A percentile compares a stretch with the other conserved stretches of the same genome.
phyloP scores from a whole-genome alignment of 2,888 invertebrate genomes.

The Muscina levida region DNA sequence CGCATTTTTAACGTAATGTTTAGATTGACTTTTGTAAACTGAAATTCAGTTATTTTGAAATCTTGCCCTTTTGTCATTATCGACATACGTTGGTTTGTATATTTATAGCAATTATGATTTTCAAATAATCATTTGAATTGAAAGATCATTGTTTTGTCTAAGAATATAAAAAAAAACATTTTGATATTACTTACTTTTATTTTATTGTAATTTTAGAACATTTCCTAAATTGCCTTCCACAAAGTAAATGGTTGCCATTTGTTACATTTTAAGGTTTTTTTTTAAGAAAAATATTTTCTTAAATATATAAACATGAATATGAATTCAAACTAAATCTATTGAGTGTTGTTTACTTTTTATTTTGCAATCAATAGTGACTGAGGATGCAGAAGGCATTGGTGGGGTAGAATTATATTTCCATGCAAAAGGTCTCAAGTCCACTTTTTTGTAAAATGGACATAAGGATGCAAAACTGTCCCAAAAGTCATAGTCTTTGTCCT shows the following conservation, averaged over 20 bases:
- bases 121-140: background rate
- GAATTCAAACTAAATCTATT: constrained; percentile 53
- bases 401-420: constrained; percentile 9
- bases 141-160: constrained; percentile 27
- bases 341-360: constrained; percentile 23
- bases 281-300: constrained; percentile 58
- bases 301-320: constrained; percentile 59
- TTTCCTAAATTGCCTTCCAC: constrained; percentile 56
- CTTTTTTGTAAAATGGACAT: too few relatives aligned
- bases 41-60: constrained; percentile 17
- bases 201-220: constrained; percentile 33
- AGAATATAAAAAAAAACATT: background rate
- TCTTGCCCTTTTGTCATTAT: constrained; percentile 8
- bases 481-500: too few relatives aligned
- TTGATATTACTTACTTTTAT: constrained; percentile 5
- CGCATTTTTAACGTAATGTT: background rate
- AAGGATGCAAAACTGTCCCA: too few relatives aligned
- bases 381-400: background rate
- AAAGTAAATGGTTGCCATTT: constrained; percentile 54
- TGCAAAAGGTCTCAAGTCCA: too few relatives aligned
- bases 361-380: background rate
- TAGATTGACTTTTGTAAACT: constrained; percentile 6
- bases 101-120: background rate
- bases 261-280: constrained; percentile 52
- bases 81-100: background rate